phyloP scores from a whole-genome alignment of 2,113 vertebrate species.

The Anarhynchus alexandrinus region DNA sequence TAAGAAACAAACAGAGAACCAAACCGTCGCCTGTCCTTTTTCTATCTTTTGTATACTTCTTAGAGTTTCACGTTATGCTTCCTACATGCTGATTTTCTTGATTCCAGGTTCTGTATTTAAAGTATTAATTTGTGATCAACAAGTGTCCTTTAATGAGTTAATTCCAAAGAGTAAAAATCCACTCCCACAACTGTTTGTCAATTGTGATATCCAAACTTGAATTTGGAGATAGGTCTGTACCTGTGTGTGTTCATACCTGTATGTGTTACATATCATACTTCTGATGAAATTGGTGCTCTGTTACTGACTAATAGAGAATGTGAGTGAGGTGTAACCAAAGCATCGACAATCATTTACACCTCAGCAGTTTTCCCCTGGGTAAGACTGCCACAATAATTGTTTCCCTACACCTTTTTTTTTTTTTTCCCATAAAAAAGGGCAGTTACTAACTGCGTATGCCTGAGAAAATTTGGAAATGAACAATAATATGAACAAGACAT shows the following conservation, averaged over 20 bases:
- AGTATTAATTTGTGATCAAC: not conserved
- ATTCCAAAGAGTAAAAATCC: not conserved
- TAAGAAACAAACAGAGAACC: not conserved
- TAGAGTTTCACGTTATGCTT: not conserved
- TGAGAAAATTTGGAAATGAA: slow-evolving; percentile 34
- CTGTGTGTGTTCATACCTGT: not conserved
- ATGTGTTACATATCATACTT: not conserved
- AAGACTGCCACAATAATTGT: not conserved
- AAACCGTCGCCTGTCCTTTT: not conserved
- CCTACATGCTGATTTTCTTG: not conserved
- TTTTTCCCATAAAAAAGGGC: not conserved
- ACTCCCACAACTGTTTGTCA: not conserved
- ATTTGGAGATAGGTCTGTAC: not conserved
- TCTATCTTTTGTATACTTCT: not conserved
- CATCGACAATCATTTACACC: not conserved
- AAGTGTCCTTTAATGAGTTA: not conserved
- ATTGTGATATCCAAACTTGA: not conserved
- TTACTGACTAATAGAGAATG: not conserved
- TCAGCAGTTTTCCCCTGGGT: not conserved
- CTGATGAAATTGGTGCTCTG: not conserved
- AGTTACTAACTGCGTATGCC: not conserved
- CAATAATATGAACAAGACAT: not conserved
- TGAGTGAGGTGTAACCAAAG: not conserved
- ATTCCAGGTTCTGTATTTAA: not conserved
- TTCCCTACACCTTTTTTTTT: not conserved